These are phyloP conservation scores for Acrobasis consociella DNA, from an alignment of 2,888 invertebrate species.

Conservation along the genomic window DNA sequence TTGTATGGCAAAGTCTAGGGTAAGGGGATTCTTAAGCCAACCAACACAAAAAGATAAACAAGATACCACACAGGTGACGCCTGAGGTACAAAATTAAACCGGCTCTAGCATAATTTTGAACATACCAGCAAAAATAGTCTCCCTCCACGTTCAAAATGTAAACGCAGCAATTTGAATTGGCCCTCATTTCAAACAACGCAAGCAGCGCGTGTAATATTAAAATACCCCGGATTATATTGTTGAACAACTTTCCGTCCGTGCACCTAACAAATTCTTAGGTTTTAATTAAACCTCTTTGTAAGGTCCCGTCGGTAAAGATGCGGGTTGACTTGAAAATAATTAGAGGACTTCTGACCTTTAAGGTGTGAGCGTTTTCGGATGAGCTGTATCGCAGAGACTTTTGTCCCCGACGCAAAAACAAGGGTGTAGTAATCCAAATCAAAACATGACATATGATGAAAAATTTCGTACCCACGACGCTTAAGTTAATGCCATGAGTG, in stretches of 20 bases:
- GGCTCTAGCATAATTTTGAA: background rate
- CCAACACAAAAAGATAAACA: too few species aligned
- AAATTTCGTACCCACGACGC: too few species aligned
- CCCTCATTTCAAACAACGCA: conserved; percentile 3
- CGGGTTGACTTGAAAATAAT: conserved; percentile 6
- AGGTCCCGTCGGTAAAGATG: conserved; percentile 16
- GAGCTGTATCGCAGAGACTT: too few species aligned
- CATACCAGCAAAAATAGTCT: background rate
- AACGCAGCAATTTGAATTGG: conserved; percentile 4
- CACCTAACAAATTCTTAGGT: conserved; percentile 27
- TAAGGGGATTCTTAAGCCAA: too few species aligned
- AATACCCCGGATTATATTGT: conserved; percentile 26
- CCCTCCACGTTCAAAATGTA: background rate
- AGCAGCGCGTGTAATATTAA: conserved; percentile 17
- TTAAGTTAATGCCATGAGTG: too few species aligned
- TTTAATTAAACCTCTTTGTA: conserved; percentile 34
- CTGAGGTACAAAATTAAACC: background rate
- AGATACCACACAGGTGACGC: too few species aligned
- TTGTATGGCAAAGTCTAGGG: too few species aligned
- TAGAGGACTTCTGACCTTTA: background rate
- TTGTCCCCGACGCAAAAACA: too few species aligned
- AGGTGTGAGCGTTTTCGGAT: too few species aligned
- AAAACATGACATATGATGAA: too few species aligned
- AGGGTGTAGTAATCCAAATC: too few species aligned
- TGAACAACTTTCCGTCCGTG: conserved; percentile 17